phyloP scores from a whole-genome alignment of 2,888 invertebrate species.

The Bombyx huttoni region DNA sequence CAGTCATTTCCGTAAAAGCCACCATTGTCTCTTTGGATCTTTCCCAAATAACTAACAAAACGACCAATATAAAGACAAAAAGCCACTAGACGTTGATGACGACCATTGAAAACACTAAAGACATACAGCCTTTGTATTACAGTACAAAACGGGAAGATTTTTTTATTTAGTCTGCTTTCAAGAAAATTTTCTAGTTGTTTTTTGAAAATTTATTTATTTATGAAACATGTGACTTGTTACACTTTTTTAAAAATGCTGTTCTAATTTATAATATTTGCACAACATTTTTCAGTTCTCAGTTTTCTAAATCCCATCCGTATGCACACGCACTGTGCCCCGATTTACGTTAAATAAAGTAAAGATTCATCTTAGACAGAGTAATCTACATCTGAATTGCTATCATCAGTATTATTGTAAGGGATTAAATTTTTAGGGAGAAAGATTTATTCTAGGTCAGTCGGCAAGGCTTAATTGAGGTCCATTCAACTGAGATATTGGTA shows the following conservation, averaged over 20 bases:
- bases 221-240: no score
- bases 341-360: slow-evolving; percentile 12
- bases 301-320: background rate
- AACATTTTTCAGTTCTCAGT: no score
- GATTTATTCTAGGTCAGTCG: slow-evolving; percentile 38
- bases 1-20: slow-evolving; percentile 51
- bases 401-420: slow-evolving; percentile 30
- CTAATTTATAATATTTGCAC: no score
- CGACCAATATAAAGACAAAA: slow-evolving; percentile 40
- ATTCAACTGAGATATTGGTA: slow-evolving; percentile 53
- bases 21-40: slow-evolving; percentile 46
- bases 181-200: background rate
- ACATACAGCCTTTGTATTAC: slow-evolving; percentile 10
- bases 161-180: background rate
- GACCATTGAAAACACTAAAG: slow-evolving; percentile 25
- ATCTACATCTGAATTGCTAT: slow-evolving; percentile 42
- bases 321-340: slow-evolving; percentile 5
- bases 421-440: slow-evolving; percentile 30
- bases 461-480: slow-evolving; percentile 47
- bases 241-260: no score
- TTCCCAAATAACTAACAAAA: slow-evolving; percentile 34
- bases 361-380: slow-evolving; percentile 9
- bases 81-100: slow-evolving; percentile 33
- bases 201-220: no score
- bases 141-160: background rate